phyloP scores from a whole-genome alignment of 2,113 vertebrate genomes.

The Crotalus horridus region DNA sequence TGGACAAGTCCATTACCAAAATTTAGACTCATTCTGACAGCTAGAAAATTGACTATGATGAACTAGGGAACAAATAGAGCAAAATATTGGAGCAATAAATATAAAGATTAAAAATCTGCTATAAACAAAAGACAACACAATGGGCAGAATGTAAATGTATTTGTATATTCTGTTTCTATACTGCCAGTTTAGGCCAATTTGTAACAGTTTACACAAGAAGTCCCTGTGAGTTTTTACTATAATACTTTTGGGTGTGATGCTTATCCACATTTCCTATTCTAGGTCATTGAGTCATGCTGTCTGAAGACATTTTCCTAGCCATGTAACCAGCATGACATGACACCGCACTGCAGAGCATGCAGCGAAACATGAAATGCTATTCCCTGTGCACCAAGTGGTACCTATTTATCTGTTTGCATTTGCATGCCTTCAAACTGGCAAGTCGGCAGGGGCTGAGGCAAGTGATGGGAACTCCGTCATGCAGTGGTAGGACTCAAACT shows the following conservation, averaged over 20 bases:
- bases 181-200: neutral
- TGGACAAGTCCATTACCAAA: constrained; percentile 34
- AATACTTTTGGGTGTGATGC: neutral
- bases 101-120: constrained; percentile 30
- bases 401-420: neutral
- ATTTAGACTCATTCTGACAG: constrained; percentile 27
- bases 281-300: neutral
- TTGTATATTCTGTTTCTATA: neutral
- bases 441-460: neutral
- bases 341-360: neutral
- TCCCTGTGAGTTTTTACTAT: neutral
- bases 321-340: neutral
- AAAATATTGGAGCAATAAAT: constrained; percentile 15
- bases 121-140: neutral
- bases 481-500: neutral
- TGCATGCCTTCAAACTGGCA: neutral
- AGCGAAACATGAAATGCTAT: neutral
- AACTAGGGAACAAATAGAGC: constrained; percentile 19
- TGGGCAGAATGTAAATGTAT: neutral
- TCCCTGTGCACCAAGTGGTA: neutral
- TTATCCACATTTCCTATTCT: neutral
- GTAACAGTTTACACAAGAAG: neutral
- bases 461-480: neutral
- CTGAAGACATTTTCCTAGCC: neutral
- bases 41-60: constrained; percentile 32